Evolutionary conservation across 2,888 invertebrate species (phyloP), one percentile per base, ranked within the genome.

Genomic region (Saturnia pavonia): DNA sequence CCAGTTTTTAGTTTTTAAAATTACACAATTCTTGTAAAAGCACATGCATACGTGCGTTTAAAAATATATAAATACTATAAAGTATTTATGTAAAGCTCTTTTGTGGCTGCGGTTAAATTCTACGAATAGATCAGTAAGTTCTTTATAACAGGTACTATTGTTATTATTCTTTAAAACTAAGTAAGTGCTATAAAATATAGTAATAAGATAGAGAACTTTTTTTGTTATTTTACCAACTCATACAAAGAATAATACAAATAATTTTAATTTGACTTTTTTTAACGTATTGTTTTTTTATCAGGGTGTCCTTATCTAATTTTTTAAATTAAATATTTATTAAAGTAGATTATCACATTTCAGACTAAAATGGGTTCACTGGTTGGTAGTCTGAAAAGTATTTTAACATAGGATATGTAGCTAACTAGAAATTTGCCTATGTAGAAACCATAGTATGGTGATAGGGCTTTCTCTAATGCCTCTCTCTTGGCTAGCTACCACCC

Each of bases 1-100:
- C 42, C 73, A 72, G 70, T 67, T 60, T 74, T 81, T 40, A 65
- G 68, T 80, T 77, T 76, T 73, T 70, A 69, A 73, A 73, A 74
- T 72, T 72, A 75, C 70, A 65, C 65, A 65, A 40, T 65, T 65
- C 65, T 65, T 65, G 65, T 65, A 65, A 40, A 65, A 1, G n/a
- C 19, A n/a, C 11, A 9, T n/a, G 11, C 65, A 65, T 65, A 65
- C 12, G 11, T 6, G 40, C 40, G n/a, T 65, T 34, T 40, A 16
- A 40, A 65, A 65, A 40, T n/a, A n/a, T n/a, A n/a, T n/a, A n/a
- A 40, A 40, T n/a, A n/a, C 2, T 34, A 9, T 40, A 65, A n/a
- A 40, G 8, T 40, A 65, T 65, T 40, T 40, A 40, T 40, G 1
- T 60, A 27, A 60, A 60, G 12, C 2, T 25, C 12, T 60, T 27